Evolutionary conservation across 2,113 vertebrate genomes (phyloP), one percentile per base, ranked within the genome.

Genomic region (Pao palembangensis): DNA sequence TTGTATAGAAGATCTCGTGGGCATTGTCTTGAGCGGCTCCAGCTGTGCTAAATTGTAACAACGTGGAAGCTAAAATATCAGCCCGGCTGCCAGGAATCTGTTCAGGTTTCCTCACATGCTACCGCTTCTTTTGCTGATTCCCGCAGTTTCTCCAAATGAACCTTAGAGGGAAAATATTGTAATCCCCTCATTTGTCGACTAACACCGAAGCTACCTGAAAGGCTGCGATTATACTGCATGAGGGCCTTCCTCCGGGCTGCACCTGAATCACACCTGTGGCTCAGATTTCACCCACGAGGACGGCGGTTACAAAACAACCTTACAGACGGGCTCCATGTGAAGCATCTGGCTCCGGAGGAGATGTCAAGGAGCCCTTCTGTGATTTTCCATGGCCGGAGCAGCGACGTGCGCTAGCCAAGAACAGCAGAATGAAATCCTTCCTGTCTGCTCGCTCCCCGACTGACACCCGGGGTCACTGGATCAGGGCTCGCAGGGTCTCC

Each of bases 201-300:
- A 66, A 61, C 44, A 63, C 47, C 43, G 62, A 71, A 6, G 25
- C 52, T 25, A 55, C 49, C 41, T 47, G 51, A 68, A 28, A 23
- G 51, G 55, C 64, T 62, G 61, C 14, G 51, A 47, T 69, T 71
- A 57, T 59, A 62, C 46, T n/a, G n/a, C n/a, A n/a, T n/a, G 48
- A 46, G 61, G 64, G 5, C 31, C 58, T 44, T 62, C 61, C 64
- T 28, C 34, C 55, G 41, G 55, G 19, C 55, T 71, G 68, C 81
- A 67, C 64, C 73, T 68, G 67, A 73, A 78, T 76, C 78, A 56
- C 80, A 87, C 77, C 82, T 86, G 85, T 63, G 67, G 62, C 75
- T 86, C 82, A 52, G 58, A 20, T 83, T 81, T 79, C 83, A 67
- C 43, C 52, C 51, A 8, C 19, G 47, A 31, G 56, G 61, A 41